Evolutionary conservation across 2,797 vertebrate genomes (phyloP).

Genomic region (Mormyrops boulengeri): DNA sequence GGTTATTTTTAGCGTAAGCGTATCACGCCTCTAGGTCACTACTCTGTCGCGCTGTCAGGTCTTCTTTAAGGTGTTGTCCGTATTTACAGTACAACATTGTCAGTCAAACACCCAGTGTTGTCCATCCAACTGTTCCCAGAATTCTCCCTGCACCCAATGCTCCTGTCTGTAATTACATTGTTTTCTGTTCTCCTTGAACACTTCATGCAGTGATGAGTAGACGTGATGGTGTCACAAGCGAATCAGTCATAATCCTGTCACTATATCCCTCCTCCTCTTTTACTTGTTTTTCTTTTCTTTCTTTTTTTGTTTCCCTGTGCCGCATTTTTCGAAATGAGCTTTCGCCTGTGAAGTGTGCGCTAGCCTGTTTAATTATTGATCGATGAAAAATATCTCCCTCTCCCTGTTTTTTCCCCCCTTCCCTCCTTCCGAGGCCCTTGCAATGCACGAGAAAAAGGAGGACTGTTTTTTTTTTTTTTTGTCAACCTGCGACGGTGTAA

Average conservation of each 20-base stretch:
- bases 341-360: constrained; percentile 29
- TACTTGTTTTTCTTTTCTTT: constrained; percentile 35
- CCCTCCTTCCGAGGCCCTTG: constrained; percentile 7
- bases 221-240: not conserved
- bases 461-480: constrained; percentile 20
- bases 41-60: not conserved
- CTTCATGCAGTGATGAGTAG: not conserved
- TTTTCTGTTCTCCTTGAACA: constrained; percentile 2
- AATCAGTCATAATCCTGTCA: constrained; percentile 8
- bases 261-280: not conserved
- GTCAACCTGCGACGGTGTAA: constrained; percentile 43
- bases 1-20: not conserved
- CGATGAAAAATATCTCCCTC: constrained; percentile 21
- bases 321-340: constrained; percentile 24
- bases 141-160: not conserved
- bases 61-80: not conserved
- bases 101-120: not conserved
- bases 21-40: not conserved
- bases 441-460: constrained; percentile 25
- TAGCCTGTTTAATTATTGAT: constrained; percentile 46
- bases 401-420: constrained; percentile 5
- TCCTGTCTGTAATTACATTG: not conserved
- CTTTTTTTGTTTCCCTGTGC: not conserved
- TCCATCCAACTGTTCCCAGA: not conserved
- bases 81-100: not conserved